Conservation (phyloP, 2,113 vertebrate genomes). For the Rhegmatorhina hoffmannsi region DNA sequence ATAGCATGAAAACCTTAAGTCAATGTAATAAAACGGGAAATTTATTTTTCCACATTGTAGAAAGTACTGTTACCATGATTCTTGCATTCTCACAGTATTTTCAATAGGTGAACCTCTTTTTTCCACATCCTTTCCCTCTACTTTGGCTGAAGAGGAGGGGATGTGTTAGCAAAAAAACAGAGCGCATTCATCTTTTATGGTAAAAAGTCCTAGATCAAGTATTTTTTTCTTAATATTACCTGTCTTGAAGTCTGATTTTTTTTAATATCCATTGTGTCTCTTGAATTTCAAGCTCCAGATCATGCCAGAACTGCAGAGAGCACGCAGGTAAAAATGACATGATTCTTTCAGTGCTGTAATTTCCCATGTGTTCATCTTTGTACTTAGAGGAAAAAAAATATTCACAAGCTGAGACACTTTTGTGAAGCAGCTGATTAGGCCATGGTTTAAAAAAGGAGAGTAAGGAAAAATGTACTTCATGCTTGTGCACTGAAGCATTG, state of each 20-base stretch:
- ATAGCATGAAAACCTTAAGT: not conserved
- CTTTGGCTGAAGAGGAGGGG: rapidly evolving
- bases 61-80: not conserved
- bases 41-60: not conserved
- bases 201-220: not conserved
- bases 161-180: not conserved
- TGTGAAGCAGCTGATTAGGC: conserved; percentile 33
- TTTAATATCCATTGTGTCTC: not conserved
- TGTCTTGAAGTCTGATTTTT: not conserved
- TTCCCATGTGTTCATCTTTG: not conserved
- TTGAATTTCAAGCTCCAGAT: not conserved
- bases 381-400: conserved; percentile 19
- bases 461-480: not conserved
- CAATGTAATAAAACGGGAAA: not conserved
- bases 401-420: conserved; percentile 10
- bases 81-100: not conserved
- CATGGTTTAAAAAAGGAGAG: conserved; percentile 21
- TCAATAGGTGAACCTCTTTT: not conserved
- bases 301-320: not conserved
- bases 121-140: not conserved
- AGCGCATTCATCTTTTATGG: not conserved
- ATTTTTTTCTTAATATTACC: not conserved
- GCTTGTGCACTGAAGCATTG: not conserved
- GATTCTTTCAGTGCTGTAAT: not conserved
- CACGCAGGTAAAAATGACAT: not conserved